Conservation (phyloP, 2,888 invertebrate species). For the Hydropsyche betteni region DNA sequence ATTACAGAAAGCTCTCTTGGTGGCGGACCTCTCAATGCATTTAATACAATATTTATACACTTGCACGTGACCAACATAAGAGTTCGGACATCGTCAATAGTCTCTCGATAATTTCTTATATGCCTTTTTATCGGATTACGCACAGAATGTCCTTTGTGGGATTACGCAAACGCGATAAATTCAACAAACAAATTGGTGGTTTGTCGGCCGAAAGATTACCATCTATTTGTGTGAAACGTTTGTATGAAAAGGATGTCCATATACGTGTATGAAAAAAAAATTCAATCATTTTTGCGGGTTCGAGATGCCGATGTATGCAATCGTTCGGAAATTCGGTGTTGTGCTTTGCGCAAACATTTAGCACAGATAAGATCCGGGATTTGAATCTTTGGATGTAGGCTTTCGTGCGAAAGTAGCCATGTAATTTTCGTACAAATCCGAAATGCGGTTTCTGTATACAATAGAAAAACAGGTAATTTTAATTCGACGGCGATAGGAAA, state of each 20-base stretch:
- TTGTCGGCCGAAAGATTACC: slow-evolving; percentile 48
- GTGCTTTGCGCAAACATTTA: slow-evolving; percentile 50
- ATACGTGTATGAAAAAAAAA: neutral
- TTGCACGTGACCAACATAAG: neutral
- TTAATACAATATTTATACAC: slow-evolving; percentile 8
- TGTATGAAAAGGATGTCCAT: neutral
- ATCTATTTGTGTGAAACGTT: no score
- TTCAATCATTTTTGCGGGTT: slow-evolving; percentile 19
- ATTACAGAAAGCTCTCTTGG: slow-evolving; percentile 42
- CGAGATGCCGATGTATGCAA: neutral
- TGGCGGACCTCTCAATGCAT: slow-evolving; percentile 35
- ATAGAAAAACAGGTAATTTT: slow-evolving; percentile 18
- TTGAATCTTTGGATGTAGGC: neutral
- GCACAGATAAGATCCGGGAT: slow-evolving; percentile 47
- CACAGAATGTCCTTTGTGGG: neutral
- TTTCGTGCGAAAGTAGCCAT: slow-evolving; percentile 22
- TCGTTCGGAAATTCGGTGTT: slow-evolving; percentile 42
- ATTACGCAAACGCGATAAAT: slow-evolving; percentile 47
- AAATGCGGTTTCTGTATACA: neutral
- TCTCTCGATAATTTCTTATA: no score
- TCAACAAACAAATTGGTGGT: slow-evolving; percentile 48
- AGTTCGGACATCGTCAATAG: no score
- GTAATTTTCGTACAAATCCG: neutral
- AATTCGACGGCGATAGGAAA: slow-evolving; percentile 18
- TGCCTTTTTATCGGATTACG: no score